Evolutionary conservation across 2,888 invertebrate species (phyloP).

Genomic region (Dasysyrphus albostriatus): DNA sequence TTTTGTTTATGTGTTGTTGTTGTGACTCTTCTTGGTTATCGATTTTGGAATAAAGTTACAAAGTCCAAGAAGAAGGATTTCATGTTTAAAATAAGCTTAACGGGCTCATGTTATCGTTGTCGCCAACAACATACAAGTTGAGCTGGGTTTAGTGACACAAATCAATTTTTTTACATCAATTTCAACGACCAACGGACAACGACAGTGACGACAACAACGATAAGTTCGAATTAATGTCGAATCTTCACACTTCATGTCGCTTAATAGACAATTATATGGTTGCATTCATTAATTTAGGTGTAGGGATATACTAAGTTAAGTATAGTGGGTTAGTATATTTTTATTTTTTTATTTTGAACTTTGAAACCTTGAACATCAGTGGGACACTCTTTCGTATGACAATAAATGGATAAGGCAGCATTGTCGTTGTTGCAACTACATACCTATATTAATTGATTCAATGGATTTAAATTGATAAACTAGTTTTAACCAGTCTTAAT

Average conservation of each 20-base stretch:
- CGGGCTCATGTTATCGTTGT: conserved; percentile 64
- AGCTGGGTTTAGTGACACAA: conserved; percentile 74
- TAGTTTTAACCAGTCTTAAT: not conserved
- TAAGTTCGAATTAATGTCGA: conserved; percentile 66
- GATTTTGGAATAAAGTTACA: conserved; percentile 31
- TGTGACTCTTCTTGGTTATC: not conserved
- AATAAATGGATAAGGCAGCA: not conserved
- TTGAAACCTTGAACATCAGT: not conserved
- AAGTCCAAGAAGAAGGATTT: conserved; percentile 64
- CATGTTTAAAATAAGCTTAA: conserved; percentile 73
- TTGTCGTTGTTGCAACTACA: not conserved
- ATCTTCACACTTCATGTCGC: conserved; percentile 58
- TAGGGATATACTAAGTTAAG: not conserved
- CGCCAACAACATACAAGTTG: conserved; percentile 35
- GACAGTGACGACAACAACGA: not conserved
- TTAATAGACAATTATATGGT: not conserved
- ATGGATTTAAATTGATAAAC: not conserved
- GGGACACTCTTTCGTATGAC: not conserved
- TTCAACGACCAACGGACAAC: not conserved
- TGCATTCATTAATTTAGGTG: conserved; percentile 43
- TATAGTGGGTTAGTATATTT: not conserved
- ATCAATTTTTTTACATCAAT: conserved; percentile 45
- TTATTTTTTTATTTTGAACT: not conserved
- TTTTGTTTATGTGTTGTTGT: not conserved
- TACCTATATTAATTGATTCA: conserved; percentile 4